Evolutionary conservation across 2,888 invertebrate species (phyloP).

Genomic region (Deilephila elpenor): DNA sequence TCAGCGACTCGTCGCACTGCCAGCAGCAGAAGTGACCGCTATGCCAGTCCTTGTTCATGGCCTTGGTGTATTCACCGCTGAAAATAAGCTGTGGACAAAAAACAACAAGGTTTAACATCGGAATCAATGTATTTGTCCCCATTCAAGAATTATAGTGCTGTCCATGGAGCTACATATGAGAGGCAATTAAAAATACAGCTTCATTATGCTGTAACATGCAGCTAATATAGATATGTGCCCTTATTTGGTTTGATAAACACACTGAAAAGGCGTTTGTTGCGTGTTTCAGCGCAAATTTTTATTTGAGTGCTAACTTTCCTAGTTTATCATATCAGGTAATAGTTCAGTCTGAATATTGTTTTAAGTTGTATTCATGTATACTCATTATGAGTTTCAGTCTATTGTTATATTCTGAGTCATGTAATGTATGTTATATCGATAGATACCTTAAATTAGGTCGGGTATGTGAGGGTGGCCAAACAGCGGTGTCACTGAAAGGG

Average conservation of each 20-base stretch:
- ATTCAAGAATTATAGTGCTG: background rate
- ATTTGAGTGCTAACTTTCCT: background rate
- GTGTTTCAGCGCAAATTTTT: background rate
- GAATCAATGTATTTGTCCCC: background rate
- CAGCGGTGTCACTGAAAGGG: conserved; percentile 61
- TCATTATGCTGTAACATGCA: background rate
- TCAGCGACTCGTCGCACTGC: conserved; percentile 98
- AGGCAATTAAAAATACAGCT: background rate
- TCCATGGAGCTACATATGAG: too few species aligned
- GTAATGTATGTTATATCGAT: conserved; percentile 41
- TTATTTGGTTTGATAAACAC: background rate
- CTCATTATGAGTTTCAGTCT: background rate
- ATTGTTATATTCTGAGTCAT: background rate
- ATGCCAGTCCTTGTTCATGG: conserved; percentile 99
- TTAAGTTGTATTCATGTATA: background rate
- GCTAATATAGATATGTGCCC: background rate
- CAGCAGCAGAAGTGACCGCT: conserved; percentile 99
- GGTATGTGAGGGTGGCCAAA: conserved; percentile 84
- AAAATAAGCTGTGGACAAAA: conserved; percentile 95
- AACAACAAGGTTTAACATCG: conserved; percentile 30
- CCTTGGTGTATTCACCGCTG: conserved; percentile 99
- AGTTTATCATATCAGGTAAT: background rate
- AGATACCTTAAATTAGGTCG: conserved; percentile 81
- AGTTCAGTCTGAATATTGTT: background rate
- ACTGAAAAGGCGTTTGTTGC: background rate